Evolutionary conservation across 2,888 invertebrate genomes (phyloP).

Genomic region (Physocephala rufipes): DNA sequence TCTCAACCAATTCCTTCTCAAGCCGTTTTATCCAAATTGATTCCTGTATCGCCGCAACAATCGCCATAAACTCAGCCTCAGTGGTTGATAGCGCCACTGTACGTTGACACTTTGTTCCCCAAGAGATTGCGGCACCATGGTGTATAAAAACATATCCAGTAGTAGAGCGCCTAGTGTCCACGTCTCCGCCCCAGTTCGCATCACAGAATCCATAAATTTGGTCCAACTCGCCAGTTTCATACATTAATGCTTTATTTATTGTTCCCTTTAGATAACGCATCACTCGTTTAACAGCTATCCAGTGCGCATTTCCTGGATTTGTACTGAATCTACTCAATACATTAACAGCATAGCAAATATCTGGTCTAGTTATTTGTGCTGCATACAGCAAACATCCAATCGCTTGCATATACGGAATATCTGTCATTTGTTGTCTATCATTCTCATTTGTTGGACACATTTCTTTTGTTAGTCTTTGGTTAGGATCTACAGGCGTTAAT

Average conservation of each 20-base stretch:
- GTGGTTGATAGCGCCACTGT: too few relatives aligned
- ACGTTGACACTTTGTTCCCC: conserved; percentile 22
- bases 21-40: conserved; percentile 37
- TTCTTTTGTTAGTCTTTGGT: conserved; percentile 37
- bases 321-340: conserved; percentile 36
- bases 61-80: conserved; percentile 32
- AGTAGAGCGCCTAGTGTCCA: conserved; percentile 27
- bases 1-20: too few relatives aligned
- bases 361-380: conserved; percentile 42
- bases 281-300: conserved; percentile 38
- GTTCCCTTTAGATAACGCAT: conserved; percentile 39
- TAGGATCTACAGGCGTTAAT: conserved; percentile 40
- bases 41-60: conserved; percentile 40
- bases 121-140: conserved; percentile 26
- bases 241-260: not conserved
- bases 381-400: conserved; percentile 40
- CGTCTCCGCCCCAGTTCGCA: conserved; percentile 40
- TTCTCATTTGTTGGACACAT: conserved; percentile 42
- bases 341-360: conserved; percentile 39
- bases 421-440: conserved; percentile 40
- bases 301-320: too few relatives aligned
- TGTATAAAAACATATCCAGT: conserved; percentile 32
- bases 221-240: too few relatives aligned
- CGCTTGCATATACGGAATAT: conserved; percentile 42
- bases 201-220: conserved; percentile 41